These are phyloP conservation scores for Tiliqua scincoides DNA, from an alignment of 2,113 vertebrate species.

Conservation along the genomic window DNA sequence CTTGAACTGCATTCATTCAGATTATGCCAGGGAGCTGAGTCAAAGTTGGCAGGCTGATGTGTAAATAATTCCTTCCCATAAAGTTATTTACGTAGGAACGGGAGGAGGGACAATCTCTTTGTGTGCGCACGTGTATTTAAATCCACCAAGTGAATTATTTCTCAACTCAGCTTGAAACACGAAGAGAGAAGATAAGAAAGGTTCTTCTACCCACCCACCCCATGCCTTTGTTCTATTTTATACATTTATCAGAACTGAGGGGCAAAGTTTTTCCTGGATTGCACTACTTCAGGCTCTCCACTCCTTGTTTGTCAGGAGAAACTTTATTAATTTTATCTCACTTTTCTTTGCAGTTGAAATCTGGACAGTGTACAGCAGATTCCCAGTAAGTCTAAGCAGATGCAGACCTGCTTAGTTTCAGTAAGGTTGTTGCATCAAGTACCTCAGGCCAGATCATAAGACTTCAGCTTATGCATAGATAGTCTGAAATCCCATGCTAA, in stretches of 20 bases:
- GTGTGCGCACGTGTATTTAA: background rate
- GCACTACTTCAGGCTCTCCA: background rate
- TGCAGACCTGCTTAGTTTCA: too few species aligned
- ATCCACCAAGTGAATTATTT: background rate
- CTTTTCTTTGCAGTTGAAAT: too few species aligned
- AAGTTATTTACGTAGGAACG: background rate
- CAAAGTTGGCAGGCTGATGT: background rate
- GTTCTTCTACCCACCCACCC: too few species aligned
- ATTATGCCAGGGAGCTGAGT: constrained; percentile 1
- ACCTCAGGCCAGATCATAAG: too few species aligned
- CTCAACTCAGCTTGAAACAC: background rate
- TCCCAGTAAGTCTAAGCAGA: too few species aligned
- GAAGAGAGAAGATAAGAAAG: too few species aligned
- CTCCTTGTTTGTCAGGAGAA: too few species aligned
- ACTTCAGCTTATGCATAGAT: too few species aligned
- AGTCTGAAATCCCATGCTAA: too few species aligned
- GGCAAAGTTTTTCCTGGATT: background rate
- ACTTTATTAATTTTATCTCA: background rate
- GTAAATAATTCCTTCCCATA: background rate
- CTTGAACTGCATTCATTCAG: background rate
- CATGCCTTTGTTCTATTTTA: background rate
- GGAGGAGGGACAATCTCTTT: too few species aligned
- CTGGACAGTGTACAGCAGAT: too few species aligned
- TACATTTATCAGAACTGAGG: background rate
- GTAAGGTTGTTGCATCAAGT: too few species aligned